These are phyloP conservation scores for Sterrhoptilus dennistouni DNA, from an alignment of 2,113 vertebrate genomes.

Conservation along the genomic window DNA sequence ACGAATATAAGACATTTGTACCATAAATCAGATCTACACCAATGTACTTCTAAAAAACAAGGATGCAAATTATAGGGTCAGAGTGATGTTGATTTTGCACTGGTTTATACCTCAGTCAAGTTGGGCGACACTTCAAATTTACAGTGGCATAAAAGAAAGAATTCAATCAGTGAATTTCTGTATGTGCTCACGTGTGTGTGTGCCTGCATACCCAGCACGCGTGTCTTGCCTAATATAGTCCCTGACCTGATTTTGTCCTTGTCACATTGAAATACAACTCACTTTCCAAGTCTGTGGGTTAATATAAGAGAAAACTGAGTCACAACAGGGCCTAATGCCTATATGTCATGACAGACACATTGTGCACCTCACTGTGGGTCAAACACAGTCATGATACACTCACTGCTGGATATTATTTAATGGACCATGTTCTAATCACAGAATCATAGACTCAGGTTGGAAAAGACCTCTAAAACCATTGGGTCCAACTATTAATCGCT, in stretches of 20 bases:
- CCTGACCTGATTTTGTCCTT: neutral
- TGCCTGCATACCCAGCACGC: neutral
- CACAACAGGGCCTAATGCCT: neutral
- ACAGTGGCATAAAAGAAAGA: neutral
- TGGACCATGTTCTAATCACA: neutral
- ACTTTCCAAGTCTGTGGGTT: neutral
- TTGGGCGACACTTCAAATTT: neutral
- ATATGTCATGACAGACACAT: neutral
- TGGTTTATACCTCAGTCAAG: neutral
- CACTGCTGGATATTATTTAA: neutral
- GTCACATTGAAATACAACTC: neutral
- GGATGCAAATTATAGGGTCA: neutral
- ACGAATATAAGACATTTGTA: neutral
- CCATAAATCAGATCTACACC: neutral
- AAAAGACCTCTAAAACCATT: neutral
- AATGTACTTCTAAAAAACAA: neutral
- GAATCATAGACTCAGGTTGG: neutral
- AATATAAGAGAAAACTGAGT: neutral
- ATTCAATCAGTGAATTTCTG: neutral
- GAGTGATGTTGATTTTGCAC: neutral
- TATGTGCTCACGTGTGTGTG: neutral
- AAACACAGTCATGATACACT: neutral
- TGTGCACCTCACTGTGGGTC: neutral
- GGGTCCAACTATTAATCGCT: neutral
- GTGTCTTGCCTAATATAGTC: neutral